A percentile compares a stretch with the other conserved stretches of the same genome.
Evolutionary conservation across 2,113 vertebrate genomes (phyloP).

Genomic region (Prionailurus bengalensis): DNA sequence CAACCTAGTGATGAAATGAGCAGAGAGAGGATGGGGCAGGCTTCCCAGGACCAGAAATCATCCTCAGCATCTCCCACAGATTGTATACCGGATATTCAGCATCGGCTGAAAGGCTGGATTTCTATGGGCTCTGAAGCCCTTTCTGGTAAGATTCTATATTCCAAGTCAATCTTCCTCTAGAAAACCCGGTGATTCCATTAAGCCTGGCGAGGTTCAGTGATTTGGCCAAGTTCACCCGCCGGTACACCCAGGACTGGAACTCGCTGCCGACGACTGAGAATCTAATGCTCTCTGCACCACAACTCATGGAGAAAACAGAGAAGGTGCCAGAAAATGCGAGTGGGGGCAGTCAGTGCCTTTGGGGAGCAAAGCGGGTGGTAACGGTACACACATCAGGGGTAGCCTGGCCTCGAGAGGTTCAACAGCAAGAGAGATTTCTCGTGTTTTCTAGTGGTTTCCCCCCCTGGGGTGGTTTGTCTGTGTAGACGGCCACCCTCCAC

Average conservation of each 20-base stretch:
- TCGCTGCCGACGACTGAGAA: background rate
- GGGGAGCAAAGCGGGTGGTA: background rate
- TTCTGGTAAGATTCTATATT: background rate
- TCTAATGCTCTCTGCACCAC: background rate
- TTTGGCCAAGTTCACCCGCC: background rate
- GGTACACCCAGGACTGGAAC: background rate
- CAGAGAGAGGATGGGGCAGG: background rate
- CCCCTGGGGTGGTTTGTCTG: background rate
- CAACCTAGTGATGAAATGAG: background rate
- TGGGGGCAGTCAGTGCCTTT: background rate
- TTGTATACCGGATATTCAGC: background rate
- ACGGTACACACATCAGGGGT: rapidly evolving
- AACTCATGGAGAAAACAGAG: background rate
- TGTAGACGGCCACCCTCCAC: background rate
- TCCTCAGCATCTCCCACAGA: background rate
- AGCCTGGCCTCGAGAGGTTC: background rate
- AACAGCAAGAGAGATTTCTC: background rate
- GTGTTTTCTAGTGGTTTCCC: background rate
- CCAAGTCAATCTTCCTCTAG: background rate
- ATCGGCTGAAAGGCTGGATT: background rate
- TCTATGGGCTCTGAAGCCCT: background rate
- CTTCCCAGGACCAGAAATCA: background rate
- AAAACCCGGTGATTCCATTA: background rate
- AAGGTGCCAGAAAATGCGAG: background rate
- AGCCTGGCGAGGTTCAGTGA: background rate